A percentile compares a stretch with the other conserved stretches of the same genome.
These are phyloP conservation scores for Myrmophylax atrothorax DNA, from an alignment of 2,113 vertebrate species.

Conservation along the genomic window DNA sequence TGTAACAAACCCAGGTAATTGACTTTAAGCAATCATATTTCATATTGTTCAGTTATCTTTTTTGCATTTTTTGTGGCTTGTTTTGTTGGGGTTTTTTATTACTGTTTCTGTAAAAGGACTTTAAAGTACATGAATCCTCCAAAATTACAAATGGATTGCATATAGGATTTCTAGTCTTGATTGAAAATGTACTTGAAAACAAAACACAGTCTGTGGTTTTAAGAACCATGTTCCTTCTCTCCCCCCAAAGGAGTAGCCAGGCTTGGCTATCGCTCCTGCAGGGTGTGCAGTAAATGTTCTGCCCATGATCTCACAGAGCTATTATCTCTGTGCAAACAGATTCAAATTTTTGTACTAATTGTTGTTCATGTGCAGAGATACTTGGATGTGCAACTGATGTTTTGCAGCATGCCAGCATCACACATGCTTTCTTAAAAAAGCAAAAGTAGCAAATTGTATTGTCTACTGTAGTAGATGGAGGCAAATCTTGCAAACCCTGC, in stretches of 20 bases:
- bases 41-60: background rate
- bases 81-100: background rate
- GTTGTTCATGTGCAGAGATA: background rate
- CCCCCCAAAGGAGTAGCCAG: background rate
- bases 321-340: background rate
- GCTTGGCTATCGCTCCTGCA: background rate
- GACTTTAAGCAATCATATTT: background rate
- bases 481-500: background rate
- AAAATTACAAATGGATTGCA: background rate
- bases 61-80: background rate
- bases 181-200: background rate
- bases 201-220: background rate
- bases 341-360: background rate
- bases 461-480: background rate
- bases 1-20: background rate
- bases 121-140: background rate
- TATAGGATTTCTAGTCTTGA: background rate
- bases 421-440: background rate
- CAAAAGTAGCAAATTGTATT: rapidly evolving
- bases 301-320: background rate
- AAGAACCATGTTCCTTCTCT: background rate
- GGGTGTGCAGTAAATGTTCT: background rate
- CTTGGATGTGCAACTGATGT: background rate
- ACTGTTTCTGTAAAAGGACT: background rate
- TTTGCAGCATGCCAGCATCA: background rate